Evolutionary conservation across 2,888 invertebrate species (phyloP).

Genomic region (Erebia epiphron): DNA sequence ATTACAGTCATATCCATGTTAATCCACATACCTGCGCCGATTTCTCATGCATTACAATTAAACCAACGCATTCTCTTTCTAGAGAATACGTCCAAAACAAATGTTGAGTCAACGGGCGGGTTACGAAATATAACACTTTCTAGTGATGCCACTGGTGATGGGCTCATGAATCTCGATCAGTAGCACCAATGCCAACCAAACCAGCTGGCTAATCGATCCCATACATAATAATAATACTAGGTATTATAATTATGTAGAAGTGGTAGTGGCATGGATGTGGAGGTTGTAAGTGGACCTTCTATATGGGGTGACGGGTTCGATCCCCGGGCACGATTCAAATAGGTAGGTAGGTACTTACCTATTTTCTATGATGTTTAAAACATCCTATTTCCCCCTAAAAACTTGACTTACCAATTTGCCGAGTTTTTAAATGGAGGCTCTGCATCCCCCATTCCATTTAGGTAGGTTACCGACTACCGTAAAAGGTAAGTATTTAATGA

Average conservation of each 20-base stretch:
- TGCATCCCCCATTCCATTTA: too few relatives aligned
- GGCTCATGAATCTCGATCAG: constrained; percentile 1
- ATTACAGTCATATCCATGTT: constrained; percentile 3
- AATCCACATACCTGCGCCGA: constrained; percentile 13
- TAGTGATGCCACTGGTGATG: background rate
- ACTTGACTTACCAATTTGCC: too few relatives aligned
- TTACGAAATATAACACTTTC: constrained; percentile 12
- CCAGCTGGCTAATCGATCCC: background rate
- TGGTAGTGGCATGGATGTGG: background rate
- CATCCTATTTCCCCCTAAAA: too few relatives aligned
- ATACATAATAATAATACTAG: background rate
- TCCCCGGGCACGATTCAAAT: too few relatives aligned
- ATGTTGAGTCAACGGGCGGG: constrained; percentile 5
- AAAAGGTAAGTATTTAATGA: too few relatives aligned
- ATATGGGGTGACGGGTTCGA: too few relatives aligned
- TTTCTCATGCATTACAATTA: constrained; percentile 14
- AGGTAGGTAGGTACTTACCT: too few relatives aligned
- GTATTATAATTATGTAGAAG: background rate
- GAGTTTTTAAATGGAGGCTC: too few relatives aligned
- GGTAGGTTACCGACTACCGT: too few relatives aligned
- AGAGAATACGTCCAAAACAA: constrained; percentile 16
- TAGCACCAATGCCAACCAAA: constrained; percentile 6
- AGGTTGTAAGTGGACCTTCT: too few relatives aligned
- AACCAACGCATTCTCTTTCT: constrained; percentile 16
- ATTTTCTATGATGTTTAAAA: too few relatives aligned